Base-by-base conservation (phyloP, 2,888 invertebrate genomes). In the Melangyna quadrimaculata region DNA sequence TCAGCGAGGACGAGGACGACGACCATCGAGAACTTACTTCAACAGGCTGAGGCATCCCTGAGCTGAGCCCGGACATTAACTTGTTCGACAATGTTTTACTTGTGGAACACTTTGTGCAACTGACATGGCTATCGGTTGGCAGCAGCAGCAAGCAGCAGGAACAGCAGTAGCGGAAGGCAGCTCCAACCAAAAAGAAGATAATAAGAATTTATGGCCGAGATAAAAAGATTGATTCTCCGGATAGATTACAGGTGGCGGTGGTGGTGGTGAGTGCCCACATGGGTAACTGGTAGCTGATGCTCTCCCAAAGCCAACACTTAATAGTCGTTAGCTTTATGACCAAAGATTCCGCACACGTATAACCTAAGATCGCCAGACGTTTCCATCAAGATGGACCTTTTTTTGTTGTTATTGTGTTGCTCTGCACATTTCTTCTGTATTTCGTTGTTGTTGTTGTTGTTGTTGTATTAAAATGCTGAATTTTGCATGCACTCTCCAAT, bases 201-300 rank as follows among this genome's bases (percentile, higher is more conserved):
- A 80, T 80, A 84, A 84, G 84, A 84, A 84, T 84, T 84, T 84
- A 84, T 84, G 84, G 59, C 45, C 67, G 24, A 75, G 84, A 84
- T 84, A 80, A 84, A 81, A 80, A 84, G 84, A 84, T 84, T 84
- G 84, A 84, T 84, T 80, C 80, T 43, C 61, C 61, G 80, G 67
- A 75, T 80, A 84, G 84, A 84, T 84, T 84, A 84, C 84, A 84
- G 84, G 84, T 84, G 84, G 80, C 75, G 84, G 84, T 84, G 84
- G 80, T 78, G 78, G 78, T 59, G 32, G 17, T 69, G 75, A 84
- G 80, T 80, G 75, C 75, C 84, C 84, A 75, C 75, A 80, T 77
- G 70, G 69, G 74, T 70, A 74, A 75, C 83, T 67, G 71, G 84
- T 79, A 80, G 79, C 74, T 29, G 35, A 27, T 43, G 24, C 57